Percentiles rank a stretch among this genome's conserved stretches.
phyloP scores from a whole-genome alignment of 1,140 invertebrate species.

The Polypedilum vanderplanki region DNA sequence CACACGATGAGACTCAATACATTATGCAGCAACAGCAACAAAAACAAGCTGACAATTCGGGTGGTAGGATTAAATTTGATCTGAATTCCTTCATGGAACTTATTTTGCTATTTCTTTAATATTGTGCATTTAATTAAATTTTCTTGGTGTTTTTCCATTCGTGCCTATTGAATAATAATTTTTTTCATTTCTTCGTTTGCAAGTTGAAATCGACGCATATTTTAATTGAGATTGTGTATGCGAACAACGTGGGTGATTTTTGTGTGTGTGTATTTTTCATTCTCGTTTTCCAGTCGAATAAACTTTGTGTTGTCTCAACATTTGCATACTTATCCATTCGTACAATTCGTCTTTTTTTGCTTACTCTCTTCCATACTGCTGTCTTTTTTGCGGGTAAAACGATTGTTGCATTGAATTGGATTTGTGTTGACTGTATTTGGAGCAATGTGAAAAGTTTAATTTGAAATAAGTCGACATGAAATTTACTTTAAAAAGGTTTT shows the following conservation, averaged over 20 bases:
- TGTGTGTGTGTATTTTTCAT: not conserved
- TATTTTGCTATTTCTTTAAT: not conserved
- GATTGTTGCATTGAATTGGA: too few relatives aligned
- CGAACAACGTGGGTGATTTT: not conserved
- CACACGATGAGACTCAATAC: slow-evolving; percentile 42
- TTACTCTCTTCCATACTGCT: not conserved
- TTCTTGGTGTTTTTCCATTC: not conserved
- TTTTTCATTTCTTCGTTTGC: not conserved
- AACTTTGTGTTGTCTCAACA: slow-evolving; percentile 23
- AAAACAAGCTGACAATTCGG: not conserved
- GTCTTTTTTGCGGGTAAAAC: not conserved
- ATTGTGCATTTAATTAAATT: slow-evolving; percentile 25
- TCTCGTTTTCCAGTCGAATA: slow-evolving; percentile 7
- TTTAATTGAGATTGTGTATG: too few relatives aligned
- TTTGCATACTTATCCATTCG: slow-evolving; percentile 21
- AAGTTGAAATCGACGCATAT: not conserved
- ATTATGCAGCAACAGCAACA: slow-evolving; percentile 24
- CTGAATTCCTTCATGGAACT: not conserved
- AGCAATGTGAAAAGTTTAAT: too few relatives aligned
- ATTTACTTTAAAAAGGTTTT: too few relatives aligned
- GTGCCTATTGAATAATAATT: slow-evolving; percentile 24
- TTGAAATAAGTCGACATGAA: too few relatives aligned
- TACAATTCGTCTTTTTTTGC: not conserved
- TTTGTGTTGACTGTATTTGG: too few relatives aligned
- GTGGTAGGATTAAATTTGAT: not conserved